Evolutionary conservation across 2,113 vertebrate genomes (phyloP), one percentile per base, ranked within the genome.

Genomic region (Coregonus clupeaformis): DNA sequence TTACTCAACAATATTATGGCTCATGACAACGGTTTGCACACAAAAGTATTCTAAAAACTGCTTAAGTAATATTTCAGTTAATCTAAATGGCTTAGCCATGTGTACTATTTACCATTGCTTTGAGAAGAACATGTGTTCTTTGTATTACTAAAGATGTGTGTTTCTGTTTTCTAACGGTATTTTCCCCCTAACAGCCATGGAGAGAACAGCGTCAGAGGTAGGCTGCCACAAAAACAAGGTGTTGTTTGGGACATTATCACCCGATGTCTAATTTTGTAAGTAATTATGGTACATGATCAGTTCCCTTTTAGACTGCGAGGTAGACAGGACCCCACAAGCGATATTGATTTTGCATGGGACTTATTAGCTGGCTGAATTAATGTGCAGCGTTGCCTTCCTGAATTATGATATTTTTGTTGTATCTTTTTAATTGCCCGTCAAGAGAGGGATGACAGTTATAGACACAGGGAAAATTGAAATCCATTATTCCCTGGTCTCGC

Each of bases 341-440:
- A 70, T 83, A 85, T 82, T 80, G 84, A 87, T 86, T 85, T 80
- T 73, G 72, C 74, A 36, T 66, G 68, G 73, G 77, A 76, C 81
- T 77, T 87, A 83, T 87, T 85, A 82, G 74, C 76, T 52, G 74
- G 71, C 68, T 79, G 78, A 87, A 89, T 87, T 82, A 83, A 83
- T 85, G 77, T 68, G 77, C 59, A 14, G 22, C 49, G 77, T 75
- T 84, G 69, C 62, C 80, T 73, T 77, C 71, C 75, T 86, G 84
- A 87, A 84, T 80, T 86, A 73, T 86, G 77, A 85, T 85, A 86
- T 89, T 80, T 86, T 76, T 74, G 75, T 85, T 85, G 78, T 80
- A 86, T 87, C 80, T 87, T 86, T 82, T 89, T 87, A 87, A 89
- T 86, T 86, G 82, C 71, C 73, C 72, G 64, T 82, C 79, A 82